Evolutionary conservation across 1,140 invertebrate genomes (phyloP), one percentile per base, ranked within the genome.

Genomic region (Megalopta genalis): DNA sequence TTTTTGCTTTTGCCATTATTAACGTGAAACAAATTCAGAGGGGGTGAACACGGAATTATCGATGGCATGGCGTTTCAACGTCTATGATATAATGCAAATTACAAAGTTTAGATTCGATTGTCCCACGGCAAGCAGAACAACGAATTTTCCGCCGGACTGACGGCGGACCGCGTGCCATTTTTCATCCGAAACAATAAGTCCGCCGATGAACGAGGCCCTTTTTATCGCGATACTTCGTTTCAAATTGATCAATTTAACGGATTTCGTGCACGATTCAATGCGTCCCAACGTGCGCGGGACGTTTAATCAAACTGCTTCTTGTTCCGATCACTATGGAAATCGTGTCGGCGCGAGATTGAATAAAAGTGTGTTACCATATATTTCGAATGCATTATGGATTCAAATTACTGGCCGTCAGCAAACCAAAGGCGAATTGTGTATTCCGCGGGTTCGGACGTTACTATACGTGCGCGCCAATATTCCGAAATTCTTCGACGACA

Each of bases 231-330:
- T 46, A 46, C 42, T 46, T 46, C 10, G 42, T 46, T 46, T 46
- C 10, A 46, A 46, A 54, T 62, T 57, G 12, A 70, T 63, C 59
- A 49, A 69, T 70, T 69, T 37, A 62, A 46, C 42, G 42, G 10
- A 12, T 46, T 63, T 37, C 23, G 37, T 68, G 68, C 69, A 37
- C 25, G 37, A 14, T 49, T 49, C 27, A 0, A 63, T 63, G 14
- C 16, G 39, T 62, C 52, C 8, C n/a, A 7, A 2, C 6, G 21
- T 68, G 0, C 4, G 54, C 9, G 16, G 39, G 39, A 9, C 67
- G 46, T 63, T 70, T 63, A 25, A 77, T 77, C 69, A 70, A 77
- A 70, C 37, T 63, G 49, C 18, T 4, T 16, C 49, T 63, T 18
- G 25, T 12, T 14, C 57, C n/a, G 12, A n/a, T 8, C n/a, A 39